phyloP scores from a whole-genome alignment of 1,140 invertebrate species.

The Cydia amplana region DNA sequence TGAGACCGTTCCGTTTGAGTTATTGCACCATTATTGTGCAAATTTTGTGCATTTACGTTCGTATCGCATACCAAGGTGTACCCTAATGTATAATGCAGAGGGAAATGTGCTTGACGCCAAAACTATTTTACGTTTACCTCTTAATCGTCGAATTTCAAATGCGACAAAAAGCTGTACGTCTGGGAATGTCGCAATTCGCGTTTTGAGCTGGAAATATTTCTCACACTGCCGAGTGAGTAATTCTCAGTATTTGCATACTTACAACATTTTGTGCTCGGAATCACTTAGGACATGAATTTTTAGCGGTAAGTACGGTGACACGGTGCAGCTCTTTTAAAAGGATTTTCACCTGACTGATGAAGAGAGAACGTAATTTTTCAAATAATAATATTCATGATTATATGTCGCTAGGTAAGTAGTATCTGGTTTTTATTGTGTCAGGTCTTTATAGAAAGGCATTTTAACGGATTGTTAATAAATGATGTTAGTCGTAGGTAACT shows the following conservation, averaged over 20 bases:
- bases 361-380: too few relatives aligned
- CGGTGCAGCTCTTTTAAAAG: not conserved
- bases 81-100: conserved; percentile 12
- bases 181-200: conserved; percentile 14
- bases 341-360: too few relatives aligned
- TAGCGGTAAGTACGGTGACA: not conserved
- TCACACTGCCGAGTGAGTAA: not conserved
- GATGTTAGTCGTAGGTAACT: too few relatives aligned
- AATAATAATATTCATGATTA: too few relatives aligned
- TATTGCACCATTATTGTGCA: conserved; percentile 23
- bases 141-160: conserved; percentile 21
- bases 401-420: too few relatives aligned
- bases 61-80: conserved; percentile 13
- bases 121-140: conserved; percentile 12
- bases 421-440: too few relatives aligned
- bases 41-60: conserved; percentile 15
- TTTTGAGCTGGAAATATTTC: conserved; percentile 12
- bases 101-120: conserved; percentile 13
- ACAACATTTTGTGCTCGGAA: not conserved
- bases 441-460: too few relatives aligned
- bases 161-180: conserved; percentile 14
- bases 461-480: too few relatives aligned
- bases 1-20: conserved; percentile 17
- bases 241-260: not conserved
- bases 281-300: not conserved